These are phyloP conservation scores for Prinia subflava DNA, from an alignment of 2,113 vertebrate genomes.

Conservation along the genomic window DNA sequence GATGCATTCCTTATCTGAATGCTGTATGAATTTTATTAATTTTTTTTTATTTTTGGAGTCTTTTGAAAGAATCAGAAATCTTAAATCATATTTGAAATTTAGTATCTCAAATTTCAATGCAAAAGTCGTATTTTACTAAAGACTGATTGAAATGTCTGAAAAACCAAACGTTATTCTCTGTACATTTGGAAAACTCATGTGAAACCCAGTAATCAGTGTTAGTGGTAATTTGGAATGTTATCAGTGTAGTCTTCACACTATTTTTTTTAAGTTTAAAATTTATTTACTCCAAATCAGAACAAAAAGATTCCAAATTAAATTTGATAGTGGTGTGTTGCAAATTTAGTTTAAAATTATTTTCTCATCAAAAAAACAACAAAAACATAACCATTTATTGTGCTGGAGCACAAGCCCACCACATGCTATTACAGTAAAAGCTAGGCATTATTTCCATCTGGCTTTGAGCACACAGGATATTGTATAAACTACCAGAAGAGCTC, in stretches of 20 bases:
- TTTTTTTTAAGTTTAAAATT: background rate
- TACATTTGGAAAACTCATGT: background rate
- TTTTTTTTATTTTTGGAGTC: background rate
- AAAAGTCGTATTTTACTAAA: background rate
- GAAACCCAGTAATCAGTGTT: background rate
- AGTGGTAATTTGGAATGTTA: background rate
- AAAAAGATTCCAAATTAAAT: background rate
- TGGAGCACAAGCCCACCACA: slow-evolving; percentile 54
- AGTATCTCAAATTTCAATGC: background rate
- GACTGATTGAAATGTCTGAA: background rate
- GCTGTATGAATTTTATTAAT: background rate
- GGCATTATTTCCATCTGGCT: slow-evolving; percentile 79
- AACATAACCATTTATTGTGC: slow-evolving; percentile 52
- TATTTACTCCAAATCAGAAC: background rate
- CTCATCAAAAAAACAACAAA: slow-evolving; percentile 14
- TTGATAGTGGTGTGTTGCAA: background rate
- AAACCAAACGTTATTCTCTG: background rate
- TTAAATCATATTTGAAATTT: background rate
- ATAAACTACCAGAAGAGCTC: slow-evolving; percentile 77
- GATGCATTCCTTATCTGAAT: background rate
- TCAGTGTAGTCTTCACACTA: background rate
- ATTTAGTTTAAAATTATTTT: slow-evolving; percentile 23
- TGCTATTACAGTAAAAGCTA: slow-evolving; percentile 72
- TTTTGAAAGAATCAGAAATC: background rate
- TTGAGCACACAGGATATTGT: slow-evolving; percentile 76